phyloP scores from a whole-genome alignment of 2,797 vertebrate genomes.

The Leptatherina wallacei region DNA sequence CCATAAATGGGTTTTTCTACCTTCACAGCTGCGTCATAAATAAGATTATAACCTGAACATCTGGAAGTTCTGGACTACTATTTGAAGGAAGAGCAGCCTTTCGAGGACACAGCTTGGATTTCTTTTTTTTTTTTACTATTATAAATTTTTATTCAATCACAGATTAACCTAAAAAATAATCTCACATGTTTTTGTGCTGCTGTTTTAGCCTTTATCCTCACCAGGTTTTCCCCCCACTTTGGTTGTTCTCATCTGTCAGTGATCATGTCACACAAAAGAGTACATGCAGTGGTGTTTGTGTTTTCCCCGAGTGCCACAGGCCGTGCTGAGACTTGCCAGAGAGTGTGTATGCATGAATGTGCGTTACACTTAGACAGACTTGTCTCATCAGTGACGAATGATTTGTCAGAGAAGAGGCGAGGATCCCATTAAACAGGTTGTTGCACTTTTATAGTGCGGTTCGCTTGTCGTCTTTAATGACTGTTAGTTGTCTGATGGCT shows the following conservation, averaged over 20 bases:
- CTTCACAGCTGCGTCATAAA: neutral
- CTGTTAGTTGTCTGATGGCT: conserved; percentile 10
- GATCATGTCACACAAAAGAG: conserved; percentile 51
- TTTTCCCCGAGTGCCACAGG: conserved; percentile 36
- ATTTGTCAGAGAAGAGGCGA: conserved; percentile 34
- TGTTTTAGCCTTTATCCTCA: neutral
- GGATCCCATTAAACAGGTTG: conserved; percentile 16
- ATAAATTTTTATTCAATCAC: neutral
- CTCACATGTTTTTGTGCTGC: conserved; percentile 16
- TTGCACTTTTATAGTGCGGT: conserved; percentile 5
- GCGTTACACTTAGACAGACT: conserved; percentile 21
- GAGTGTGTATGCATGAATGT: neutral
- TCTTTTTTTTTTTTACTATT: neutral
- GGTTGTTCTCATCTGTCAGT: conserved; percentile 36
- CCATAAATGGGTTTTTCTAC: neutral
- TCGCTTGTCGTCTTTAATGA: conserved; percentile 1
- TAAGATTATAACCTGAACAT: neutral
- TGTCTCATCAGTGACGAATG: conserved; percentile 37
- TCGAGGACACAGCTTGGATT: neutral
- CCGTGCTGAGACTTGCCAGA: conserved; percentile 69
- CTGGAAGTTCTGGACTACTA: neutral
- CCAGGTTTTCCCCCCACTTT: neutral
- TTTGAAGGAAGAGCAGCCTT: neutral
- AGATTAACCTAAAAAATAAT: neutral
- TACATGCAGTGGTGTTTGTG: conserved; percentile 1